Conservation (phyloP, 2,888 invertebrate genomes). For the Drosophila macrothrix region DNA sequence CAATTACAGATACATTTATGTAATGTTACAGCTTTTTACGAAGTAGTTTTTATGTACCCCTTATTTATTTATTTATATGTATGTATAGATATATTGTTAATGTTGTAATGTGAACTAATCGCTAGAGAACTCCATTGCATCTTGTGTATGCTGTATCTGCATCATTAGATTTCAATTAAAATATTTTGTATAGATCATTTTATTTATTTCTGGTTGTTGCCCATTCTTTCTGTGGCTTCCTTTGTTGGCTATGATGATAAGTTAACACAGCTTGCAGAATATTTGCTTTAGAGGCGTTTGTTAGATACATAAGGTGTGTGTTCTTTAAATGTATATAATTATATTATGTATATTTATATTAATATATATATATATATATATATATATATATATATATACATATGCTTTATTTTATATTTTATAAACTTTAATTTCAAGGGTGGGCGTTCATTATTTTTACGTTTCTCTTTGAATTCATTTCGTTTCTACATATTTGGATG, state of each 20-base stretch:
- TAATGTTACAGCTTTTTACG: constrained; percentile 42
- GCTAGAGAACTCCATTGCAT: constrained; percentile 47
- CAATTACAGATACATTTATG: constrained; percentile 46
- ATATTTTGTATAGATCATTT: constrained; percentile 13
- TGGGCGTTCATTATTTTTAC: constrained; percentile 61
- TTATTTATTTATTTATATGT: constrained; percentile 49
- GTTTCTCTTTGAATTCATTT: constrained; percentile 45
- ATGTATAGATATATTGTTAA: constrained; percentile 41
- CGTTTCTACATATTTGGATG: constrained; percentile 35
- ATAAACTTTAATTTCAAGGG: constrained; percentile 64
- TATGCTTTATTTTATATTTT: constrained; percentile 27
- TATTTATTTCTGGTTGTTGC: constrained; percentile 7
- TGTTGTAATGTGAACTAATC: constrained; percentile 50
- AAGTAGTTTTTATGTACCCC: constrained; percentile 45
- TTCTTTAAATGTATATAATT: constrained; percentile 42
- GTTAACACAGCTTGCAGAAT: constrained; percentile 63
- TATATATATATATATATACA: constrained; percentile 44
- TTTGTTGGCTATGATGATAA: constrained; percentile 30
- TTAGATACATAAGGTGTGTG: constrained; percentile 43
- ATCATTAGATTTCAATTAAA: constrained; percentile 29
- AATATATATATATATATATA: neutral
- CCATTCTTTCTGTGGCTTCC: constrained; percentile 22
- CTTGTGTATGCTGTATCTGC: constrained; percentile 3
- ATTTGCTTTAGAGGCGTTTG: constrained; percentile 52
- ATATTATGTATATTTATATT: constrained; percentile 48